These are phyloP conservation scores for Caerostris extrusa DNA, from an alignment of 1,140 invertebrate genomes.

Conservation along the genomic window DNA sequence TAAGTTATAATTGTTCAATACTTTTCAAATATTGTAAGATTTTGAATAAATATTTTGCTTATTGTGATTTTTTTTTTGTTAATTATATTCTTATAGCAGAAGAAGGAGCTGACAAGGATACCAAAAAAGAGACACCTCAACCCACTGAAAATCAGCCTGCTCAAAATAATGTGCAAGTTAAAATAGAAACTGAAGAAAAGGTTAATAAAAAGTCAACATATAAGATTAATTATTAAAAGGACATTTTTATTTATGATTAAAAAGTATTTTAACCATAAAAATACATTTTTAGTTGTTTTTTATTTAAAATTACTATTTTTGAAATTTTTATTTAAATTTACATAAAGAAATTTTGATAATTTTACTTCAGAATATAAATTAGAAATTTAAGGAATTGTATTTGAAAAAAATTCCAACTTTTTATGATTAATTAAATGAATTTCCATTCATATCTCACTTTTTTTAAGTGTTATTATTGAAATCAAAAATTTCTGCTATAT, in stretches of 20 bases:
- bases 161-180: conserved; percentile 80
- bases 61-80: neutral
- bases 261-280: no score
- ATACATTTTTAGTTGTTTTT: no score
- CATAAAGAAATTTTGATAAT: no score
- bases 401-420: no score
- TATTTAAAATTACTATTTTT: no score
- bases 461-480: neutral
- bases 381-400: no score
- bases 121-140: conserved; percentile 81
- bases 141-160: conserved; percentile 80
- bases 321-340: no score
- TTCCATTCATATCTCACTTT: neutral
- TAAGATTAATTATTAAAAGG: neutral
- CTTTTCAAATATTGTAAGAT: neutral
- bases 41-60: neutral
- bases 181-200: conserved; percentile 77
- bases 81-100: neutral
- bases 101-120: conserved; percentile 79
- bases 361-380: no score
- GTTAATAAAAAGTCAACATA: neutral
- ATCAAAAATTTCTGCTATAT: neutral
- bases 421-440: no score
- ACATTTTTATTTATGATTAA: neutral
- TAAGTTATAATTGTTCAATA: neutral